Evolutionary conservation across 2,888 invertebrate genomes (phyloP).

Genomic region (Pammene fasciana): DNA sequence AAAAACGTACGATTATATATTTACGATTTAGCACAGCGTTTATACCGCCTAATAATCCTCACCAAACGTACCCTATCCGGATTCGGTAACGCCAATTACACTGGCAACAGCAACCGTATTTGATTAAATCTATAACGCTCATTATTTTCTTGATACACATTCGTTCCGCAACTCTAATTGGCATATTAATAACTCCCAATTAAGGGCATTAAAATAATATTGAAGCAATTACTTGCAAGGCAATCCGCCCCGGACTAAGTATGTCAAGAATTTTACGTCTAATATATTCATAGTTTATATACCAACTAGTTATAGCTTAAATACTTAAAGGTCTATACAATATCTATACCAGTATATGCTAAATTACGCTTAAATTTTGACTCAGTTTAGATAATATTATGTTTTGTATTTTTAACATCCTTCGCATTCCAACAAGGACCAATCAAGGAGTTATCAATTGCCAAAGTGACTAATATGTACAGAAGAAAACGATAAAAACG

Average conservation of each 20-base stretch:
- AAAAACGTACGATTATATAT: too few relatives aligned
- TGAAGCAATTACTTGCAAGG: conserved; percentile 74
- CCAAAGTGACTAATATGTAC: background rate
- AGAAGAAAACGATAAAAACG: background rate
- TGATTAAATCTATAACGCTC: conserved; percentile 52
- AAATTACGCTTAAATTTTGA: too few relatives aligned
- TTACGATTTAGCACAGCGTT: too few relatives aligned
- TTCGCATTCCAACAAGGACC: too few relatives aligned
- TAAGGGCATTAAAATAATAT: conserved; percentile 58
- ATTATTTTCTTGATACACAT: conserved; percentile 51
- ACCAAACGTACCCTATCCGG: conserved; percentile 32
- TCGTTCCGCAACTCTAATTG: conserved; percentile 49
- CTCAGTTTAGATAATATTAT: too few relatives aligned
- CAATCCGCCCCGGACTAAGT: conserved; percentile 73
- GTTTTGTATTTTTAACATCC: too few relatives aligned
- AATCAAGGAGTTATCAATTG: too few relatives aligned
- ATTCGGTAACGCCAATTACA: conserved; percentile 49
- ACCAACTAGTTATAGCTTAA: conserved; percentile 12
- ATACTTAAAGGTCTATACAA: background rate
- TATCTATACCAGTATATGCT: too few relatives aligned
- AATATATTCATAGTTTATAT: conserved; percentile 74
- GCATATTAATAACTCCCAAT: conserved; percentile 51
- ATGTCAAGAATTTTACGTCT: conserved; percentile 80
- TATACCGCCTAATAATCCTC: conserved; percentile 17
- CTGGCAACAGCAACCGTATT: conserved; percentile 41